A percentile compares a stretch with the other conserved stretches of the same genome.
These are phyloP conservation scores for Drosophila pseudoananassae DNA, from an alignment of 1,140 invertebrate species.

Conservation along the genomic window DNA sequence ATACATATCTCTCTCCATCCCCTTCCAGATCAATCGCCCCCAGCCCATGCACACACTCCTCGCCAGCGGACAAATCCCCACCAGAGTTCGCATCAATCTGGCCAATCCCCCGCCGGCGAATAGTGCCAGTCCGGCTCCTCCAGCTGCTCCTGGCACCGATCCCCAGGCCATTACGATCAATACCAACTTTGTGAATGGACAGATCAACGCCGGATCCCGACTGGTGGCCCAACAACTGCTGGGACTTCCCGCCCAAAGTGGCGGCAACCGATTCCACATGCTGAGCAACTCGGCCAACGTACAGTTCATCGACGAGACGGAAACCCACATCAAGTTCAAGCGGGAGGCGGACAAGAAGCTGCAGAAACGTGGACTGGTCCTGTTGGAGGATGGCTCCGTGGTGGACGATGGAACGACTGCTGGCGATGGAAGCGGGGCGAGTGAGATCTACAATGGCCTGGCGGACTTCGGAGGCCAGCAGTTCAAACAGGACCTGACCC, in stretches of 20 bases:
- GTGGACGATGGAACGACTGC: conserved; percentile 86
- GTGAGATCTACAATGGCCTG: conserved; percentile 85
- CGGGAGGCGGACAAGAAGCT: conserved; percentile 75
- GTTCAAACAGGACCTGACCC: conserved; percentile 73
- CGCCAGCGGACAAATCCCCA: conserved; percentile 89
- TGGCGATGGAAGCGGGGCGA: not conserved
- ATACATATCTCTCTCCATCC: too few relatives aligned
- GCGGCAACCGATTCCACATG: conserved; percentile 76
- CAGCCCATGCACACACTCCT: conserved; percentile 86
- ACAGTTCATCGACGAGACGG: conserved; percentile 86
- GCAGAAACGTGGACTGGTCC: conserved; percentile 87
- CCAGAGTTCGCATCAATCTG: conserved; percentile 86
- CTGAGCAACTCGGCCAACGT: conserved; percentile 84
- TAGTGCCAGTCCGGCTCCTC: not conserved
- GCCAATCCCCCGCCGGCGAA: conserved; percentile 59
- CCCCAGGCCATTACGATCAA: conserved; percentile 80
- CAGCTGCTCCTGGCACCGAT: not conserved
- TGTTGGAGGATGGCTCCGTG: conserved; percentile 87
- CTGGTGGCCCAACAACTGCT: conserved; percentile 86
- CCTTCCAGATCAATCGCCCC: conserved; percentile 83
- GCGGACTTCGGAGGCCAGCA: conserved; percentile 88
- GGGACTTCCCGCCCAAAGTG: conserved; percentile 25
- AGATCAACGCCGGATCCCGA: conserved; percentile 85
- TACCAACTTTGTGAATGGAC: conserved; percentile 87
- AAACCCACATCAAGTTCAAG: conserved; percentile 85